Evolutionary conservation across 1,140 invertebrate species (phyloP).

Genomic region (Drosophila sucinea): DNA sequence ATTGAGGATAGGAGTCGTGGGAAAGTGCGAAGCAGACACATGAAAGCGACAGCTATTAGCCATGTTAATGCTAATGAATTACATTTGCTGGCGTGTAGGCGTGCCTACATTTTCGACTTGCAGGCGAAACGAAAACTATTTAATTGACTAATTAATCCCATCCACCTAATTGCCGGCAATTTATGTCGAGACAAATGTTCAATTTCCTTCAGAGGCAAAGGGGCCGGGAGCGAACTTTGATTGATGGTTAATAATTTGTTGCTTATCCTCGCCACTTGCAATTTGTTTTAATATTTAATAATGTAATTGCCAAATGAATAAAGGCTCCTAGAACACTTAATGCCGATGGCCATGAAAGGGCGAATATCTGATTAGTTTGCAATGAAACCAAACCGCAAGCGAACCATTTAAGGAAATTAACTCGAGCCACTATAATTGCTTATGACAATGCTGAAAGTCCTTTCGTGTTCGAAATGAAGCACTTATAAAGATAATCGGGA

Average conservation of each 20-base stretch:
- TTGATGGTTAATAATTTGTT: conserved; percentile 1
- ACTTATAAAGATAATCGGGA: too few species aligned
- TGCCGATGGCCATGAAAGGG: not conserved
- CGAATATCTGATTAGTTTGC: not conserved
- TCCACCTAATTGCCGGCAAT: not conserved
- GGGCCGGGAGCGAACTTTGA: not conserved
- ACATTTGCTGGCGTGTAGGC: not conserved
- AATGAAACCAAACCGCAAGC: not conserved
- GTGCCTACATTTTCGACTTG: not conserved
- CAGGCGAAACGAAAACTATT: not conserved
- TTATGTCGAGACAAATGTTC: not conserved
- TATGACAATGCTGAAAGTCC: not conserved
- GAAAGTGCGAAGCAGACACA: not conserved
- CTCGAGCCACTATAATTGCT: not conserved
- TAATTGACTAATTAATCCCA: not conserved
- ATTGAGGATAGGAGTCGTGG: too few species aligned
- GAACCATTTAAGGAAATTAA: not conserved
- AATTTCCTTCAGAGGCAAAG: not conserved
- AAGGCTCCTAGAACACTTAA: not conserved
- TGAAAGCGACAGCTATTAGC: not conserved
- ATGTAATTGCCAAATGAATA: not conserved
- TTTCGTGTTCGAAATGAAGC: not conserved
- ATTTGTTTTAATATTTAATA: conserved; percentile 10
- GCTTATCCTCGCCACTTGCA: not conserved
- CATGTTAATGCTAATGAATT: not conserved